phyloP scores from a whole-genome alignment of 2,113 vertebrate genomes.

The Sitta europaea region DNA sequence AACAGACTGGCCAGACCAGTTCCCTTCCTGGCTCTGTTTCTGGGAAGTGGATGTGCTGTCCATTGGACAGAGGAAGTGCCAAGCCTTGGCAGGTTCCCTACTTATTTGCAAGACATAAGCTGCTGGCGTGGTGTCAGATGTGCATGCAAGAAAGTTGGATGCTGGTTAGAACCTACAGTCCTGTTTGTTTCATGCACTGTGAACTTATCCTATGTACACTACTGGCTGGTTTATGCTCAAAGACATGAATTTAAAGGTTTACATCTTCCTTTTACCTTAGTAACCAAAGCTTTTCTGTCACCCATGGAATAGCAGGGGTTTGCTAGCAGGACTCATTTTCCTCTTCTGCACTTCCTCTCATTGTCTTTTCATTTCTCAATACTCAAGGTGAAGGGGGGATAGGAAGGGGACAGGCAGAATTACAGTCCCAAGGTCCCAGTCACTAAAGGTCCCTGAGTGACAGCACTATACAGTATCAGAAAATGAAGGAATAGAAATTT shows the following conservation, averaged over 20 bases:
- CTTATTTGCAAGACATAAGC: constrained; percentile 55
- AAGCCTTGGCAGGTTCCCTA: constrained; percentile 29
- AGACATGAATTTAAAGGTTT: constrained; percentile 29
- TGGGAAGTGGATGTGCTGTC: constrained; percentile 23
- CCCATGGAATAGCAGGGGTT: constrained; percentile 1
- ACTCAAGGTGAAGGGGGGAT: background rate
- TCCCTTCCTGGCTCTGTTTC: background rate
- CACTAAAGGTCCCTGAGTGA: constrained; percentile 69
- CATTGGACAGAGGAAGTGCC: constrained; percentile 36
- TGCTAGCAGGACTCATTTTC: background rate
- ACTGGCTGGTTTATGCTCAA: constrained; percentile 23
- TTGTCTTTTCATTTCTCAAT: background rate
- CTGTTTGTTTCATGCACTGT: constrained; percentile 51
- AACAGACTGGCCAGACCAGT: background rate
- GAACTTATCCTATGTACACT: constrained; percentile 50
- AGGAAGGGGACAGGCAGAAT: background rate
- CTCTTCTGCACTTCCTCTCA: background rate
- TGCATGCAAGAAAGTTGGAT: constrained; percentile 47
- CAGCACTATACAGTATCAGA: constrained; percentile 57
- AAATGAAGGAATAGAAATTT: constrained; percentile 21
- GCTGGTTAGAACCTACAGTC: constrained; percentile 39
- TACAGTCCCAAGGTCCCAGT: constrained; percentile 60
- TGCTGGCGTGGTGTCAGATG: constrained; percentile 35
- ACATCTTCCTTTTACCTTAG: background rate
- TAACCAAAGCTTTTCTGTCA: constrained; percentile 13